Evolutionary conservation across 92 coral and sea anemone species (phyloP).

Genomic region (Bergia sp.): DNA sequence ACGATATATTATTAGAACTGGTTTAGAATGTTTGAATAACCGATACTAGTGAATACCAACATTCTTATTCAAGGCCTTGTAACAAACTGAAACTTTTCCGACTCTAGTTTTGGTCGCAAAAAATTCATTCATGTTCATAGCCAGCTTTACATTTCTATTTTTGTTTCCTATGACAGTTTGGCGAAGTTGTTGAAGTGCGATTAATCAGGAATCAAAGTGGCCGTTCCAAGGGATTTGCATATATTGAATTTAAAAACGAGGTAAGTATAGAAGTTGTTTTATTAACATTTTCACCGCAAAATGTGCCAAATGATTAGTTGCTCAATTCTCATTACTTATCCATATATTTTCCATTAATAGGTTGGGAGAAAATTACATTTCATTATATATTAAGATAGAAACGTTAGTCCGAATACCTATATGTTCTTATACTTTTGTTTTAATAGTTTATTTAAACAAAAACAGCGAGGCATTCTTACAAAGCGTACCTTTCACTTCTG

Average conservation of each 20-base stretch:
- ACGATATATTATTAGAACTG: no score
- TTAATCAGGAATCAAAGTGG: slow-evolving; percentile 83
- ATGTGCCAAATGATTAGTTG: not conserved
- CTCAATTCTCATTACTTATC: not conserved
- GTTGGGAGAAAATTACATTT: no score
- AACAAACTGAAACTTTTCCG: not conserved
- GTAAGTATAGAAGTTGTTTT: slow-evolving; percentile 37
- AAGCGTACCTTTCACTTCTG: no score
- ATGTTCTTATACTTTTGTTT: no score
- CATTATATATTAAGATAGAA: no score
- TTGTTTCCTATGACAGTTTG: slow-evolving; percentile 63
- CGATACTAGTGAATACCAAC: not conserved
- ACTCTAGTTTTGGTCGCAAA: not conserved
- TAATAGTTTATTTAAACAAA: no score
- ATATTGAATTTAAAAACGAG: slow-evolving; percentile 89
- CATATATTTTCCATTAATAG: no score
- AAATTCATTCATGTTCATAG: no score
- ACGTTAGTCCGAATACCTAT: no score
- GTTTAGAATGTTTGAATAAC: not conserved
- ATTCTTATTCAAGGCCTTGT: not conserved
- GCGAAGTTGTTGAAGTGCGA: slow-evolving; percentile 85
- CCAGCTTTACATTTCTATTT: not conserved
- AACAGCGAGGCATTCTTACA: no score
- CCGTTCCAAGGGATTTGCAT: slow-evolving; percentile 93
- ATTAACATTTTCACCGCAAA: not conserved